These are phyloP conservation scores for Chromoteleia sp. DNA, from an alignment of 2,888 invertebrate genomes.

Conservation along the genomic window DNA sequence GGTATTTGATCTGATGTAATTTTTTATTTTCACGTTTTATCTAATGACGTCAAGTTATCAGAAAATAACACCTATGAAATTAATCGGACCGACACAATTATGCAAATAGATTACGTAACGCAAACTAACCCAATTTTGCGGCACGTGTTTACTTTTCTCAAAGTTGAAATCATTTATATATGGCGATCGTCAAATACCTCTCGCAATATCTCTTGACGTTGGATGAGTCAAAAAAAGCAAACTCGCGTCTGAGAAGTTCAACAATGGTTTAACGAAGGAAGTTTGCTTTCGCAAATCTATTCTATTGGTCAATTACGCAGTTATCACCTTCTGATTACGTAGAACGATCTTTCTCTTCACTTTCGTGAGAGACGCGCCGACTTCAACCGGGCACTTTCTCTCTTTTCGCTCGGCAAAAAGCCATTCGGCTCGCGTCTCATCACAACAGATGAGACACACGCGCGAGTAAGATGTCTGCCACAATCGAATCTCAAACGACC, in stretches of 20 bases:
- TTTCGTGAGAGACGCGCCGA: constrained; percentile 72
- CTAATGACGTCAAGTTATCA: background rate
- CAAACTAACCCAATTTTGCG: background rate
- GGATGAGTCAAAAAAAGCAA: constrained; percentile 5
- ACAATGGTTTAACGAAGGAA: constrained; percentile 20
- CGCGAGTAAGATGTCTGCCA: constrained; percentile 41
- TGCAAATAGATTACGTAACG: background rate
- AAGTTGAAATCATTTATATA: background rate
- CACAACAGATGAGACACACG: constrained; percentile 50
- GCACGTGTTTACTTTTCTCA: background rate
- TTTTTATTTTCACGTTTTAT: background rate
- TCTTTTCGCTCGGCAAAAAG: constrained; percentile 75
- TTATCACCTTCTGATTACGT: constrained; percentile 60
- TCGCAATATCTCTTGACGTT: background rate
- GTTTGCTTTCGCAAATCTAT: constrained; percentile 39
- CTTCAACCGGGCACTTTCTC: constrained; percentile 77
- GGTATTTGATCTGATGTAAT: background rate
- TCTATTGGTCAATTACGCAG: constrained; percentile 52
- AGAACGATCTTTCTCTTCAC: constrained; percentile 76
- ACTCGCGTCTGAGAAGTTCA: background rate
- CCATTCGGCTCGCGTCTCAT: constrained; percentile 67
- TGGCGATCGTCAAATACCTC: background rate
- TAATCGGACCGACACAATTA: background rate
- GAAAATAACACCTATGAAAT: background rate
- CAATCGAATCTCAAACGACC: constrained; percentile 62